Conservation (phyloP, 2,113 vertebrate genomes). For the Heloderma charlesbogerti region DNA sequence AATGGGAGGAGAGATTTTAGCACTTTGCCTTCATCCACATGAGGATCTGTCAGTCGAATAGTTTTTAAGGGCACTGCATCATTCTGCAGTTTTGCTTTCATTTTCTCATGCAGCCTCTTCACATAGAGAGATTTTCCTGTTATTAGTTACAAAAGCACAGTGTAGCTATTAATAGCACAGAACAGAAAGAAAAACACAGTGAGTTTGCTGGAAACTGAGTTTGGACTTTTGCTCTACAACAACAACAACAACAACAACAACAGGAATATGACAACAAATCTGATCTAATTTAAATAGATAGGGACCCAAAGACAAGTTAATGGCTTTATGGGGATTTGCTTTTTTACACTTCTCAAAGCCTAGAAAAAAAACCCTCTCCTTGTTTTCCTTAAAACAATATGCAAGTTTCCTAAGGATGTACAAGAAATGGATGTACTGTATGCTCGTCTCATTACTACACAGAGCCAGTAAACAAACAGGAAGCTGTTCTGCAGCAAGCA, state of each 20-base stretch:
- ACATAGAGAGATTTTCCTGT: constrained; percentile 95
- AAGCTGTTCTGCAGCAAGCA: neutral
- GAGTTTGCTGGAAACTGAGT: neutral
- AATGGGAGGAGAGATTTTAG: constrained; percentile 81
- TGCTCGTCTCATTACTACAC: neutral
- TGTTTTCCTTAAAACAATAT: neutral
- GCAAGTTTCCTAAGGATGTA: neutral
- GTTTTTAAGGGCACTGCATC: constrained; percentile 75
- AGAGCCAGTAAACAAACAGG: neutral
- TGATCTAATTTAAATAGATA: no score
- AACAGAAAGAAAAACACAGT: neutral
- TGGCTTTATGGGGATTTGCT: neutral
- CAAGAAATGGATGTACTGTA: neutral
- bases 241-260: no score
- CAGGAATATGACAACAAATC: no score
- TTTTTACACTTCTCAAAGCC: neutral
- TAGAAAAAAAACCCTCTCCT: neutral
- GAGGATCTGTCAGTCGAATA: constrained; percentile 86
- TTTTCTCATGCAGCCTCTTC: constrained; percentile 81
- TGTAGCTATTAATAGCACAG: neutral
- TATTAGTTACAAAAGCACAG: neutral
- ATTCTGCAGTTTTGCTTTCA: constrained; percentile 61
- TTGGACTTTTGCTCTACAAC: no score
- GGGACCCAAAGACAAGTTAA: neutral
- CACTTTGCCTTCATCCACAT: constrained; percentile 86